Evolutionary conservation across 2,888 invertebrate species (phyloP), one percentile per base, ranked within the genome.

Genomic region (Epinotia bilunana): DNA sequence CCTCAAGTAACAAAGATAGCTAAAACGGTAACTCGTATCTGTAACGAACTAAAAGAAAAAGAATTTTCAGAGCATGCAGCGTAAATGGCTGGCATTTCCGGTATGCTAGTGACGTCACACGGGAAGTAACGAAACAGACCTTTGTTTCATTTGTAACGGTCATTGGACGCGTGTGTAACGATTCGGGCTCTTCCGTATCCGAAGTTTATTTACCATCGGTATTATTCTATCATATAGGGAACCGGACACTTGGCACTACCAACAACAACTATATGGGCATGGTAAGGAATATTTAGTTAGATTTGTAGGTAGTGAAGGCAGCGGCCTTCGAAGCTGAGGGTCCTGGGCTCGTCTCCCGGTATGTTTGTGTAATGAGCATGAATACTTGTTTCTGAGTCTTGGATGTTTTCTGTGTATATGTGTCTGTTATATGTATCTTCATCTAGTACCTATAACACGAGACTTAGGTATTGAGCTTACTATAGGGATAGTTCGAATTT

Each of bases 111-210:
- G 73, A 67, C 67, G 60, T 65, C 73, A 73, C 64, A 28, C 23
- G 33, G 53, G 63, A 46, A 73, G 65, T 67, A 67, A 55, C 73
- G 67, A 23, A 73, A 61, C 73, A 57, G 64, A 60, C 73, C 73
- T 73, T 73, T 73, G 73, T 67, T 73, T 73, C 73, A 73, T 73
- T 73, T 73, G 73, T 73, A 61, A 67, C 73, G 73, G 73, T 73
- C 73, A 73, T 73, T 61, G 73, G 65, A n/a, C 43, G 60, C 65
- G 65, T 33, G 67, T 53, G 73, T 20, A 20, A 13, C 58, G 61
- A 11, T 55, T 39, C 49, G 33, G 73, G 60, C 16, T 20, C 13
- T 18, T 49, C 67, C 49, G 33, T 5, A 4, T 18, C 53, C 60
- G 39, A 67, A 49, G 6, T 2, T 57, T 63, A 39, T 33, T 53